Conservation (phyloP, 2,797 vertebrate species). For the Gambusia yucatana region DNA sequence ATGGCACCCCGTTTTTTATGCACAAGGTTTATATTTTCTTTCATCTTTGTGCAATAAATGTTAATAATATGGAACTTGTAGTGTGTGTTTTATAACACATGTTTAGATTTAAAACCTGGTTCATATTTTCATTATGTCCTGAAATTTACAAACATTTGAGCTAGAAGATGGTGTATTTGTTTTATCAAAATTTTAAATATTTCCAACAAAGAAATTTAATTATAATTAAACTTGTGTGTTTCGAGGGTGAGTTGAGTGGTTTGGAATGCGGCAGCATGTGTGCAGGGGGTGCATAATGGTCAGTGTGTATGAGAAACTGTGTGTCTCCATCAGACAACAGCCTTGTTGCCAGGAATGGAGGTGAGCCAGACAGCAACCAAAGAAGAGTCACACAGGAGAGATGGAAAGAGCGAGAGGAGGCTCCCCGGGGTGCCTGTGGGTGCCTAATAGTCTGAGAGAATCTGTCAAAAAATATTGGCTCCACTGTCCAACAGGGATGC, state of each 20-base stretch:
- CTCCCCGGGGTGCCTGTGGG: slow-evolving; percentile 54
- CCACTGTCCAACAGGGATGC: slow-evolving; percentile 62
- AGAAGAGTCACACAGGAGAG: neutral
- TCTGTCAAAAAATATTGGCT: slow-evolving; percentile 72
- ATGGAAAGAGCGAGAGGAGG: neutral
- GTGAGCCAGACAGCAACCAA: neutral
- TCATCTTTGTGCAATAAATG: neutral
- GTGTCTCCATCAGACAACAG: neutral
- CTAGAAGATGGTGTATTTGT: neutral
- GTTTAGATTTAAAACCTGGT: neutral
- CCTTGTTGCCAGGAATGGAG: neutral
- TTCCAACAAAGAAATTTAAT: neutral
- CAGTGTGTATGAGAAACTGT: neutral
- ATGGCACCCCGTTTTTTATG: neutral
- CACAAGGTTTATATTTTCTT: neutral
- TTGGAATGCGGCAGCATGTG: neutral
- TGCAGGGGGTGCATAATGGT: neutral
- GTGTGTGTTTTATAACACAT: neutral
- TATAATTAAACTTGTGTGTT: neutral
- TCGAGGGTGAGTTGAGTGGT: neutral
- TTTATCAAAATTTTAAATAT: neutral
- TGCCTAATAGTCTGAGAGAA: slow-evolving; percentile 76
- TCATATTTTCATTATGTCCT: too few species aligned
- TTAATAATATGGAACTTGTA: neutral
- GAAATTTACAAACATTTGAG: neutral